Base-by-base conservation (phyloP, 2,113 vertebrate genomes). In the Chaenocephalus aceratus region DNA sequence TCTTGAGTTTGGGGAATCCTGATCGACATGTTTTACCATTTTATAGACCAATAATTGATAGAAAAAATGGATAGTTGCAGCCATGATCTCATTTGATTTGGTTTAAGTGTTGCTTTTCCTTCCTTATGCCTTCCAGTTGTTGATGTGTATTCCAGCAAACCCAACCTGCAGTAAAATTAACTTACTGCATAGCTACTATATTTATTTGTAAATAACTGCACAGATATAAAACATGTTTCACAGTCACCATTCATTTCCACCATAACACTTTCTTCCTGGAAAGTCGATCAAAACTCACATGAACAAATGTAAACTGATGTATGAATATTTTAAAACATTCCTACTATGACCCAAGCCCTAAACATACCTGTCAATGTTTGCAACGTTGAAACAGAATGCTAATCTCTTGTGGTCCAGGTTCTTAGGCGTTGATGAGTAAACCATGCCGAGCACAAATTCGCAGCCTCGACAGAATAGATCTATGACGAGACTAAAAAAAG, bases 341-440 rank as follows among this genome's bases (percentile, higher is more conserved):
- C 23, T 13, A 6, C 23, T 21, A 45, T 18, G 26, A n/a, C 2
- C 30, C 15, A 12, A 14, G 18, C 12, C 12, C 4, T 52, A 12
- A 69, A 61, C 49, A 1, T 78, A 95, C 95, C 95, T 95, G 57
- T 95, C 95, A 1, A 96, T 88, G 67, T 84, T 71, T 30, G 82
- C 86, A 0, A 95, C 94, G 6, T 77, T 90, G 10, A 95, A 84
- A 72, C 75, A 96, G 86, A 94, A 95, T 0, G 88, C 69, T n/a
- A 83, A 92, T 53, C 94, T 92, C 82, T 94, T 95, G 75, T 92
- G 80, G 80, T 95, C 95, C 86, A 96, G 67, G 13, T 69, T 79
- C 58, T 81, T 94, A 0, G 95, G 94, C 0, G 95, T 96, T 9
- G 94, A 95, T 5, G 75, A 67, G 46, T 91, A 96, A 74, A 94